These are phyloP conservation scores for Sander lucioperca DNA, from an alignment of 2,113 vertebrate species.

Conservation along the genomic window DNA sequence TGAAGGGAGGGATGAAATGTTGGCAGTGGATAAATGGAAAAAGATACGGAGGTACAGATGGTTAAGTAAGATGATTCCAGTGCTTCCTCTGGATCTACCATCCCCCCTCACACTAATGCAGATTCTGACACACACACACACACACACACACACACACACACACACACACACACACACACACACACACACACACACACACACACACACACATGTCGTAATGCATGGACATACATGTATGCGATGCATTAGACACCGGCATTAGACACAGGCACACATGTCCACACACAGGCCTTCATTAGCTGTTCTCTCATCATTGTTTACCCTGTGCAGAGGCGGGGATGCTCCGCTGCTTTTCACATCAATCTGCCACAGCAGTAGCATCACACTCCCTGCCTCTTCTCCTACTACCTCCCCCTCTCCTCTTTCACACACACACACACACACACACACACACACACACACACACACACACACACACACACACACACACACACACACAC, in stretches of 20 bases:
- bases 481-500: conserved; percentile 3
- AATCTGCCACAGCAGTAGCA: conserved; percentile 56
- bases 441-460: conserved; percentile 4
- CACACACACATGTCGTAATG: conserved; percentile 27
- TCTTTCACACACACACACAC: not conserved
- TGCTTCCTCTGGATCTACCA: conserved; percentile 34
- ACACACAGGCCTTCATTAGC: conserved; percentile 57
- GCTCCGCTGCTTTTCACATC: conserved; percentile 63
- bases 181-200: not conserved
- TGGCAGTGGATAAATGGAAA: not conserved
- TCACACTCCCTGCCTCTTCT: conserved; percentile 24
- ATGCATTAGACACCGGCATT: conserved; percentile 25
- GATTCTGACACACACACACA: conserved; percentile 13
- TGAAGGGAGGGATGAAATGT: not conserved
- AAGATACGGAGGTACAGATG: conserved; percentile 27
- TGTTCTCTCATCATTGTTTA: conserved; percentile 67
- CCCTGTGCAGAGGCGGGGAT: conserved; percentile 45
- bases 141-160: conserved; percentile 26
- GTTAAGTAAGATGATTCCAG: conserved; percentile 39
- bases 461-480: conserved; percentile 1
- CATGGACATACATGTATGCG: conserved; percentile 9
- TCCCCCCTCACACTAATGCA: conserved; percentile 8
- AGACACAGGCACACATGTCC: not conserved
- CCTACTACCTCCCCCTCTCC: not conserved
- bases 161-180: conserved; percentile 21